Evolutionary conservation across 2,113 vertebrate species (phyloP).

Genomic region (Lontra canadensis): DNA sequence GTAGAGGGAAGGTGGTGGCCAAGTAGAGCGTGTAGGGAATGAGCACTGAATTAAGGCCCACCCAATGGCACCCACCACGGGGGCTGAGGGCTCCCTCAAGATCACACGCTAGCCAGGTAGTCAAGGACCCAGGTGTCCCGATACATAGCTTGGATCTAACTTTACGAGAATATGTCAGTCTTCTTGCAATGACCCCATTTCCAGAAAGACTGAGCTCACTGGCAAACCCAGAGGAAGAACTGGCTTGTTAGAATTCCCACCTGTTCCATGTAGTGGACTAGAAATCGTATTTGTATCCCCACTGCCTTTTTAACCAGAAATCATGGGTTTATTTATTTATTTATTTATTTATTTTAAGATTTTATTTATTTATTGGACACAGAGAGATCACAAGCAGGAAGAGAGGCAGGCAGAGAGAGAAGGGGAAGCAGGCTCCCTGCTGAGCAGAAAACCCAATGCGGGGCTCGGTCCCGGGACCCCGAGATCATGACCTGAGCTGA

Average conservation of each 20-base stretch:
- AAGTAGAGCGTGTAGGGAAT: neutral
- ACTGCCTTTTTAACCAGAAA: neutral
- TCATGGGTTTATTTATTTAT: neutral
- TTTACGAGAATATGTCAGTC: neutral
- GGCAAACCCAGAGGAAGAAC: neutral
- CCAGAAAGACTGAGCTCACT: neutral
- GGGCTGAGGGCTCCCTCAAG: neutral
- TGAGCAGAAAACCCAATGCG: too few species aligned
- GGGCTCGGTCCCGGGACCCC: too few species aligned
- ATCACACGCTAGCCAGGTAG: accelerated
- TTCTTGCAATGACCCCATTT: neutral
- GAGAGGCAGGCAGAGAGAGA: too few species aligned
- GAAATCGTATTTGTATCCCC: neutral
- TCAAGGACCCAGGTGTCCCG: neutral
- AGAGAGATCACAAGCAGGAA: too few species aligned
- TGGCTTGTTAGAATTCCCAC: neutral
- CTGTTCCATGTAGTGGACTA: neutral
- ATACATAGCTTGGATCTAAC: neutral
- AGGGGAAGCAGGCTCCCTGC: too few species aligned
- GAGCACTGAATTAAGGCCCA: neutral
- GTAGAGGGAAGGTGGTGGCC: neutral
- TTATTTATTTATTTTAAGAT: too few species aligned
- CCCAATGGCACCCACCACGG: accelerated
- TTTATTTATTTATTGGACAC: too few species aligned
- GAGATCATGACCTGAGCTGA: too few species aligned